Evolutionary conservation across 2,888 invertebrate genomes (phyloP).

Genomic region (Rhimphoctona megacephalus): DNA sequence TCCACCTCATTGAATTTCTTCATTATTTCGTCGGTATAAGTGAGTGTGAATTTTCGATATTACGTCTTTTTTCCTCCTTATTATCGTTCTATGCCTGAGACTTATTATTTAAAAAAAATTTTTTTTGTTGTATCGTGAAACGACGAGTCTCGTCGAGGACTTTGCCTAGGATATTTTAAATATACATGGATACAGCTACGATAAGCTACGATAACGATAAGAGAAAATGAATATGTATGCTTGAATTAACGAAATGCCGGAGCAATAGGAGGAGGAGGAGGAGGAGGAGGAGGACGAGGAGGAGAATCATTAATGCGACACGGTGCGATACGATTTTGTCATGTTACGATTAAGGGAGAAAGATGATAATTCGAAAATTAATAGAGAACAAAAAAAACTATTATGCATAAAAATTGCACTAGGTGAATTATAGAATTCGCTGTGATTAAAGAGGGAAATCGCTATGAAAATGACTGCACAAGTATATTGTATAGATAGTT

Average conservation of each 20-base stretch:
- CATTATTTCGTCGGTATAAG: background rate
- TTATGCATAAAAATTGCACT: conserved; percentile 29
- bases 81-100: background rate
- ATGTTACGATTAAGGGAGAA: conserved; percentile 30
- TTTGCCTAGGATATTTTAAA: conserved; percentile 52
- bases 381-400: conserved; percentile 2
- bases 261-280: conserved; percentile 28
- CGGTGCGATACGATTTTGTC: conserved; percentile 8
- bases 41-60: background rate
- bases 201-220: conserved; percentile 15
- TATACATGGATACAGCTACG: conserved; percentile 13
- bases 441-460: conserved; percentile 54
- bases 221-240: conserved; percentile 59
- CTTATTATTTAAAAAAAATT: conserved; percentile 21
- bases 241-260: conserved; percentile 49
- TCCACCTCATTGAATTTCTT: background rate
- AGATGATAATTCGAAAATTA: background rate
- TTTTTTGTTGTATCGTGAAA: conserved; percentile 28
- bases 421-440: conserved; percentile 36
- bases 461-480: conserved; percentile 79
- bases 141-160: conserved; percentile 49
- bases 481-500: conserved; percentile 78
- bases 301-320: conserved; percentile 26
- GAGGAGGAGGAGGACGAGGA: too few relatives aligned
- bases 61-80: background rate